These are phyloP conservation scores for Lagocephalus sceleratus DNA, from an alignment of 2,797 vertebrate species.

Conservation along the genomic window DNA sequence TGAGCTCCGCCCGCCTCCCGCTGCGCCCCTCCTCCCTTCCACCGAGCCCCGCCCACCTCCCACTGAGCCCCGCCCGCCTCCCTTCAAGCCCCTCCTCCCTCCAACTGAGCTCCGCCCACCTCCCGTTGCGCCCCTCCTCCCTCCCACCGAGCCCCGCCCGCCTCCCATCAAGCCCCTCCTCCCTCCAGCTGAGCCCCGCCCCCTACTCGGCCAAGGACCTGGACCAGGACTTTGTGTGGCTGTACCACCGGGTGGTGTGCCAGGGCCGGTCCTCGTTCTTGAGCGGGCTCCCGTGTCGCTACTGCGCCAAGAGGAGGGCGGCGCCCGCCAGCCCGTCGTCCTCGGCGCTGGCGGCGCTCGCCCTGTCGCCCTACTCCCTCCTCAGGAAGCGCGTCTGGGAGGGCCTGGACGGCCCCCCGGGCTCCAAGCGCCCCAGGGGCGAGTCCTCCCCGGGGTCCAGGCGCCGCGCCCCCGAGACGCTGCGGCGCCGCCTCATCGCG, in stretches of 20 bases:
- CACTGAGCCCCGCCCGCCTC: accelerated
- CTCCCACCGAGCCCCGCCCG: background rate
- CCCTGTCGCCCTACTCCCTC: slow-evolving; percentile 58
- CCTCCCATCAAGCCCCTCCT: too few species aligned
- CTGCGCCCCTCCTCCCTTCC: slow-evolving; percentile 21
- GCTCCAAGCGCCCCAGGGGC: slow-evolving; percentile 64
- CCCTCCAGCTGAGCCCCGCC: background rate
- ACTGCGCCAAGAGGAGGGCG: slow-evolving; percentile 53
- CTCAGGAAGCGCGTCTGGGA: slow-evolving; percentile 68
- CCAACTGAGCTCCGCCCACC: background rate
- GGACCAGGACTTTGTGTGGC: slow-evolving; percentile 61
- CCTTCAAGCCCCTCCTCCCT: too few species aligned
- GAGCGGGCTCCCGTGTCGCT: slow-evolving; percentile 35
- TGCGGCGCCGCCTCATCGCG: slow-evolving; percentile 11
- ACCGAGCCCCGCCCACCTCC: background rate
- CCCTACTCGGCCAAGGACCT: slow-evolving; percentile 28
- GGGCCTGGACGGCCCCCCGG: slow-evolving; percentile 14
- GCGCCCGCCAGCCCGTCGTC: slow-evolving; percentile 21
- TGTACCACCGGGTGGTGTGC: slow-evolving; percentile 75
- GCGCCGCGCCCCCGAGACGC: slow-evolving; percentile 28
- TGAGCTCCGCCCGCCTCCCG: accelerated
- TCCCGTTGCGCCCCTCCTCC: too few species aligned
- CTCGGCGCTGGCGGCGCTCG: slow-evolving; percentile 46
- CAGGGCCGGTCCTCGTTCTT: slow-evolving; percentile 34
- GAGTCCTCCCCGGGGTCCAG: slow-evolving; percentile 60